Conservation (phyloP, 2,113 vertebrate species). For the Phyllopteryx taeniolatus region DNA sequence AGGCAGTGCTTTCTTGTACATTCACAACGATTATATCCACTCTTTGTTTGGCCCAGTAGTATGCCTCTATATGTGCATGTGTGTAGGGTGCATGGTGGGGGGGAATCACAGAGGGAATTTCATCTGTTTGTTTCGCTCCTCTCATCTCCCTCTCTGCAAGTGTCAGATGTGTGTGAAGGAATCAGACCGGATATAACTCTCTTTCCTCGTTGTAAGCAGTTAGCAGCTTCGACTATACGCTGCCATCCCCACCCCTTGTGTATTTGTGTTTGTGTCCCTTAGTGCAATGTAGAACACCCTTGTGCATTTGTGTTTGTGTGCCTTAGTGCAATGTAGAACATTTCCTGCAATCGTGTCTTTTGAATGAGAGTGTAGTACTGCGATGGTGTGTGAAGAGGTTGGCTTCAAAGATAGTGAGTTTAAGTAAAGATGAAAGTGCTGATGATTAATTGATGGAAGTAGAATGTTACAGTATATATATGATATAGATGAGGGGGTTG, state of each 20-base stretch:
- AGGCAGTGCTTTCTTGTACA: background rate
- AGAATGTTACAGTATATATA: constrained; percentile 32
- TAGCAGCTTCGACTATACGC: constrained; percentile 32
- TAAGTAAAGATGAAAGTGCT: constrained; percentile 72
- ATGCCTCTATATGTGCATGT: constrained; percentile 4
- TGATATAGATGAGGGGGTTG: constrained; percentile 3
- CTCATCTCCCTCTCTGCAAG: constrained; percentile 33
- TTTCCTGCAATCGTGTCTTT: background rate
- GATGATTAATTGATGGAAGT: constrained; percentile 72
- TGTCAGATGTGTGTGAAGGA: constrained; percentile 60
- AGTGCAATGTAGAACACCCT: constrained; percentile 11
- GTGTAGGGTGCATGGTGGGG: constrained; percentile 14
- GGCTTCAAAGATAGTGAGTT: constrained; percentile 56
- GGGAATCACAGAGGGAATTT: constrained; percentile 37
- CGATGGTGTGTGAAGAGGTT: constrained; percentile 22
- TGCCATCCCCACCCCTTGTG: background rate
- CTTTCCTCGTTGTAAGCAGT: constrained; percentile 58
- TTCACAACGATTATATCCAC: background rate
- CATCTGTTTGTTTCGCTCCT: constrained; percentile 45
- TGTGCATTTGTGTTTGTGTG: constrained; percentile 4
- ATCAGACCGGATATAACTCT: constrained; percentile 62
- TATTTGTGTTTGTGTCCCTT: constrained; percentile 15
- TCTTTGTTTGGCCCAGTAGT: background rate
- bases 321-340: background rate
- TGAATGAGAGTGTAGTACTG: background rate